Conservation (phyloP, 2,888 invertebrate species). For the Cinara cedri region DNA sequence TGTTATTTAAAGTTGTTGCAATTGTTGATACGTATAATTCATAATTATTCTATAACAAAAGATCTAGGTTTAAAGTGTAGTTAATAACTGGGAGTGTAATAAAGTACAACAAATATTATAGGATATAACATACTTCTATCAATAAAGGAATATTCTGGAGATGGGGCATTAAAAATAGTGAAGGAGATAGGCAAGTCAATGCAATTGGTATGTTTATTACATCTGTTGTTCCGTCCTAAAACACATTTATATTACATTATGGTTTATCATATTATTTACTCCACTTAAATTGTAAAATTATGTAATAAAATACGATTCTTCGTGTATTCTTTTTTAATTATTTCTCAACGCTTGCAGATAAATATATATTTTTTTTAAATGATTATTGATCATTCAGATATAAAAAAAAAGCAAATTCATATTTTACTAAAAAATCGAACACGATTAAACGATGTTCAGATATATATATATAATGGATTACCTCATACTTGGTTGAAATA, state of each 20-base stretch:
- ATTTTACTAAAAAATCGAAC: too few relatives aligned
- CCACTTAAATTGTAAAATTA: too few relatives aligned
- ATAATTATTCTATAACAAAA: slow-evolving; percentile 35
- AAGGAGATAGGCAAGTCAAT: slow-evolving; percentile 50
- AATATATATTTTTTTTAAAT: too few relatives aligned
- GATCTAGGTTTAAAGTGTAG: not conserved
- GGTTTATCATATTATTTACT: too few relatives aligned
- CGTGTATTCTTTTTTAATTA: too few relatives aligned
- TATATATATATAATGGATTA: not conserved
- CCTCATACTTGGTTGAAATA: slow-evolving; percentile 38
- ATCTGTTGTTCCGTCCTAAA: slow-evolving; percentile 53
- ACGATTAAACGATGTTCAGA: too few relatives aligned
- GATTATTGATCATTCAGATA: too few relatives aligned
- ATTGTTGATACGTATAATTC: slow-evolving; percentile 32
- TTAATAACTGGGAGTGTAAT: not conserved
- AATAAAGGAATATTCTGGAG: slow-evolving; percentile 44
- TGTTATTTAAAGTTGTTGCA: slow-evolving; percentile 41
- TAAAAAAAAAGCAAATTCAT: too few relatives aligned
- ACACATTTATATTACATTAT: not conserved
- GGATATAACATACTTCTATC: slow-evolving; percentile 19
- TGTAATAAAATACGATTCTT: too few relatives aligned
- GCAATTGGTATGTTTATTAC: slow-evolving; percentile 50
- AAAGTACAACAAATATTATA: not conserved
- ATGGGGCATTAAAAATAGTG: slow-evolving; percentile 43
- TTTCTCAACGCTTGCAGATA: too few relatives aligned